phyloP scores from a whole-genome alignment of 2,113 vertebrate species.

The Nyctibius bracteatus region DNA sequence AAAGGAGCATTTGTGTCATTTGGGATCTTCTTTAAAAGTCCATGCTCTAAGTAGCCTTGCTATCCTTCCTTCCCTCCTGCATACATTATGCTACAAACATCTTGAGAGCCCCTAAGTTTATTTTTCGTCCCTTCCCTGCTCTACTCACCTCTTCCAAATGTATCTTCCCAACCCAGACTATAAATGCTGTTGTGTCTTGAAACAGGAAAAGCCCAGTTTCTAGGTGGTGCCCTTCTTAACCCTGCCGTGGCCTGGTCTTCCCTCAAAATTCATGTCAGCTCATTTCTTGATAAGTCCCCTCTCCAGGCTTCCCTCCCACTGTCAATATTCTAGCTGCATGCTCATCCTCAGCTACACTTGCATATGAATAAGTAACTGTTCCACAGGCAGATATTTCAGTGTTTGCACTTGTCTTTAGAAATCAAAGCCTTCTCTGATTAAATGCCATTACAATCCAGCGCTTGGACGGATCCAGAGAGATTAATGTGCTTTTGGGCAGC shows the following conservation, averaged over 20 bases:
- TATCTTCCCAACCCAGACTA: background rate
- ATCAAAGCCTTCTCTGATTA: slow-evolving; percentile 71
- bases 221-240: background rate
- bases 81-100: background rate
- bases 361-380: slow-evolving; percentile 53
- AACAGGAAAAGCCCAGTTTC: background rate
- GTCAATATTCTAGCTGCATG: background rate
- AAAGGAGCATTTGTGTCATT: background rate
- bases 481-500: slow-evolving; percentile 64
- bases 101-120: background rate
- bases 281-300: background rate
- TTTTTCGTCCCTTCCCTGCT: background rate
- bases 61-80: background rate
- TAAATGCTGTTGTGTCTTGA: background rate
- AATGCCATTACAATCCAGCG: slow-evolving; percentile 62
- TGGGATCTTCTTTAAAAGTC: background rate
- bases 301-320: background rate
- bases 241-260: background rate
- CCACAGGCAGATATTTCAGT: slow-evolving; percentile 52
- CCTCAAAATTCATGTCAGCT: background rate
- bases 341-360: background rate
- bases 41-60: background rate
- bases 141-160: background rate
- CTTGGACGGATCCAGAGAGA: slow-evolving; percentile 58
- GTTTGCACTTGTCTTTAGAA: slow-evolving; percentile 69